Evolutionary conservation across 2,797 vertebrate species (phyloP).

Genomic region (Streptopelia turtur): DNA sequence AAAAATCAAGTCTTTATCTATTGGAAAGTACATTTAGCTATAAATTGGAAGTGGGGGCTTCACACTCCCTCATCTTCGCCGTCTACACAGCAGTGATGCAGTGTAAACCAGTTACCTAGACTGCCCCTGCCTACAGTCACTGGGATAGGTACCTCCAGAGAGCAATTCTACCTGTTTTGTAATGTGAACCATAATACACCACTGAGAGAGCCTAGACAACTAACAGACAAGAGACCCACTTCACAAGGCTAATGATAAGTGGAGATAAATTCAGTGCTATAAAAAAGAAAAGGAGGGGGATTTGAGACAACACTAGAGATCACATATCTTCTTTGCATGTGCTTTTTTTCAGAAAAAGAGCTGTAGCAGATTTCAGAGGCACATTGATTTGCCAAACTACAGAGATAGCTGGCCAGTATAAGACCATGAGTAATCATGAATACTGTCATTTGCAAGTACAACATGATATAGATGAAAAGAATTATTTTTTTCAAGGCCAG

Average conservation of each 20-base stretch:
- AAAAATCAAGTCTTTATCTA: background rate
- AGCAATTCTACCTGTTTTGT: background rate
- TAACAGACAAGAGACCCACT: background rate
- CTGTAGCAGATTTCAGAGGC: background rate
- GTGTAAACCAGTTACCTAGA: background rate
- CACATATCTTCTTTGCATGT: background rate
- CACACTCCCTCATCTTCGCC: background rate
- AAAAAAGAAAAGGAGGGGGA: background rate
- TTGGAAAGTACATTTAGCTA: background rate
- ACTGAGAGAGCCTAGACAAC: background rate
- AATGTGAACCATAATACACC: background rate
- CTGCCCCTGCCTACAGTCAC: background rate
- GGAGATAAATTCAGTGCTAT: background rate
- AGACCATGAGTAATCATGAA: background rate
- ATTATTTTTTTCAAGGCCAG: background rate
- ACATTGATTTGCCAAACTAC: background rate
- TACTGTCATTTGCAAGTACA: background rate
- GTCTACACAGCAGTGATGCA: background rate
- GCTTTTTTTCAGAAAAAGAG: background rate
- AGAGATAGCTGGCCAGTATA: background rate
- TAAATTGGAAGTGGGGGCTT: background rate
- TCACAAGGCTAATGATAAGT: background rate
- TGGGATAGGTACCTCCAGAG: background rate
- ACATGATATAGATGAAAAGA: background rate
- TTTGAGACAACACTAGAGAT: background rate